Evolutionary conservation across 2,113 vertebrate genomes (phyloP).

Genomic region (Bostrychus sinensis): DNA sequence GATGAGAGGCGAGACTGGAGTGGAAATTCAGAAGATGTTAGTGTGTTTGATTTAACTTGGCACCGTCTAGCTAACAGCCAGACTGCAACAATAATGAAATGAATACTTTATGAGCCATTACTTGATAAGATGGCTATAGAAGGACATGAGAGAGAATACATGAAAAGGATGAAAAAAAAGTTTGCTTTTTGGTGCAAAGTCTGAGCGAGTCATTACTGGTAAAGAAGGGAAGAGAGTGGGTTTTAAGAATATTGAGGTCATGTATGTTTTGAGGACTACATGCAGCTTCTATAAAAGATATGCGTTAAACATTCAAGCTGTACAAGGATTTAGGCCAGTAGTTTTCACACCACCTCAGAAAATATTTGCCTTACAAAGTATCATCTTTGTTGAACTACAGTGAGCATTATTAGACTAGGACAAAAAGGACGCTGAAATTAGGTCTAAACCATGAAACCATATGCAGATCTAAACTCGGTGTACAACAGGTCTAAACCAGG

Average conservation of each 20-base stretch:
- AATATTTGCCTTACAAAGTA: too few relatives aligned
- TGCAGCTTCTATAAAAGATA: too few relatives aligned
- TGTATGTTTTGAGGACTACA: background rate
- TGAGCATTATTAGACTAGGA: too few relatives aligned
- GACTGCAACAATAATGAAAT: constrained; percentile 69
- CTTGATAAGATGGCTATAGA: constrained; percentile 52
- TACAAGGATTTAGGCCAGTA: too few relatives aligned
- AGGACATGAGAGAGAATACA: constrained; percentile 4
- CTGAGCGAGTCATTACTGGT: background rate
- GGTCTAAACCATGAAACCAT: too few relatives aligned
- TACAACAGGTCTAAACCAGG: too few relatives aligned
- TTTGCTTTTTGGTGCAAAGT: constrained; percentile 3
- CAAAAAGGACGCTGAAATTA: too few relatives aligned
- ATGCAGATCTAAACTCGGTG: too few relatives aligned
- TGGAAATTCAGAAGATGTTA: constrained; percentile 12
- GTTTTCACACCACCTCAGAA: too few relatives aligned
- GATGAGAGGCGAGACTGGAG: constrained; percentile 7
- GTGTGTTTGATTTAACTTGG: constrained; percentile 37
- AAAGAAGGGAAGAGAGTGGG: background rate
- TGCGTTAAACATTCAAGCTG: too few relatives aligned
- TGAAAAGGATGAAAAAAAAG: background rate
- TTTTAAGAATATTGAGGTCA: background rate
- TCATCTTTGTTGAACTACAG: too few relatives aligned
- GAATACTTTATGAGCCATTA: constrained; percentile 77
- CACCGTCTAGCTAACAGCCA: constrained; percentile 45